Conservation (phyloP, 92 coral and sea anemone genomes). For the Epizoanthus illoricatus region DNA sequence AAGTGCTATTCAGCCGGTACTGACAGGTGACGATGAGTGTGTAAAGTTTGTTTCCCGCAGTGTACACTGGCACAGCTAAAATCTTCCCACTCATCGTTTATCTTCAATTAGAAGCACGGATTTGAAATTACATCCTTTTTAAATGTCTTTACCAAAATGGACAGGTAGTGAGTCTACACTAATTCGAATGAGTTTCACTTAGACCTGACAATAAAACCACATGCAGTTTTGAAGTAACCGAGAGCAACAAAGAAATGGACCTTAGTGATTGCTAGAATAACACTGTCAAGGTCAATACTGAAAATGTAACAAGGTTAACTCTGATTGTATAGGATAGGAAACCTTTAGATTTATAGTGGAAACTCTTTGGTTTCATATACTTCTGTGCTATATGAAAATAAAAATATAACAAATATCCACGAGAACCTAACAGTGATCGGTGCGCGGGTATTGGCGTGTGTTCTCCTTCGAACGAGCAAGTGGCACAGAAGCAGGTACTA, state of each 20-base stretch:
- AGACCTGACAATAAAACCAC: background rate
- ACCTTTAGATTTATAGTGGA: background rate
- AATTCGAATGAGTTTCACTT: background rate
- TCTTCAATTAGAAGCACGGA: background rate
- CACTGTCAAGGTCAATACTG: no score
- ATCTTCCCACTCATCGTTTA: background rate
- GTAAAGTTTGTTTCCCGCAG: background rate
- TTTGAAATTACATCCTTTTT: background rate
- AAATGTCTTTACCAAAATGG: background rate
- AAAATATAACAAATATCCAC: no score
- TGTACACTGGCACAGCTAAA: background rate
- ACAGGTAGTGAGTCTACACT: background rate
- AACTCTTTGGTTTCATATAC: background rate
- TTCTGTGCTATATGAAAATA: no score
- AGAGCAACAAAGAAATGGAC: background rate
- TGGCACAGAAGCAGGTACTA: no score
- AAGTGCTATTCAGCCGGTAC: background rate
- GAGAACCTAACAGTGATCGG: no score
- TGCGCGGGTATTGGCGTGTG: no score
- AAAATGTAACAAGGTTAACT: background rate
- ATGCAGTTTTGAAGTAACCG: conserved; percentile 1
- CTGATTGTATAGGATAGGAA: no score
- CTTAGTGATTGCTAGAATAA: background rate
- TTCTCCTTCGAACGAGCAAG: no score
- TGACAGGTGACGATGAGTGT: background rate